Percentiles rank a stretch among this genome's conserved stretches.
These are phyloP conservation scores for Colistium nudipinnis DNA, from an alignment of 2,113 vertebrate species.

Conservation along the genomic window DNA sequence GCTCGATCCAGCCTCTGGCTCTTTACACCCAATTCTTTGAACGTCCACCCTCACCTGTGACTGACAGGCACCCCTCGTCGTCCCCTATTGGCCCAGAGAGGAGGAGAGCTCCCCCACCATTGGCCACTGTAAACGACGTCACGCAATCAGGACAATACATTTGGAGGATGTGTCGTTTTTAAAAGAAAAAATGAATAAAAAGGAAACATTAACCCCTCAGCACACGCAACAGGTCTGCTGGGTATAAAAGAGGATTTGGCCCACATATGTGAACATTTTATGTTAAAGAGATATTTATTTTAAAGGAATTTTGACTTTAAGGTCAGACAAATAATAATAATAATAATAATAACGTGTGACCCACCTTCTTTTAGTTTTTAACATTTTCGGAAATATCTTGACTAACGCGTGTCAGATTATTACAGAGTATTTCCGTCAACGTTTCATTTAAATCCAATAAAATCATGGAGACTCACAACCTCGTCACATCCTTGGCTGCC, in stretches of 20 bases:
- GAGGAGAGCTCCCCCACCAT: constrained; percentile 61
- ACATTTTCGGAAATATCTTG: not conserved
- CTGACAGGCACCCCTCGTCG: constrained; percentile 77
- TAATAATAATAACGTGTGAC: too few species aligned
- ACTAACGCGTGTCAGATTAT: not conserved
- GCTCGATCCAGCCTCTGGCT: constrained; percentile 68
- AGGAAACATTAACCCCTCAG: constrained; percentile 81
- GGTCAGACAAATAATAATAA: too few species aligned
- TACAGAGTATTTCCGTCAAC: too few species aligned
- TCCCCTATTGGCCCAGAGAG: constrained; percentile 69
- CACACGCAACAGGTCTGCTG: constrained; percentile 1
- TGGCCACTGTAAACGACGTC: constrained; percentile 78
- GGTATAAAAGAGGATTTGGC: too few species aligned
- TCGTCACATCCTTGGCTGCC: not conserved
- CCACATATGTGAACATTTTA: too few species aligned
- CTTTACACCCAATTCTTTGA: constrained; percentile 77
- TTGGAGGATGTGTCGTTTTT: constrained; percentile 20
- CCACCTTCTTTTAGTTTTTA: too few species aligned
- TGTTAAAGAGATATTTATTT: too few species aligned
- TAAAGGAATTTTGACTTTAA: too few species aligned
- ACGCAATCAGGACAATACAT: constrained; percentile 57
- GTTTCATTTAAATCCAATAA: not conserved
- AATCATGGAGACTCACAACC: not conserved
- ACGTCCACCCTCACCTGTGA: constrained; percentile 85
- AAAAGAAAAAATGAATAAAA: too few species aligned